Conservation (phyloP, 2,797 vertebrate genomes). For the Lepus oiostolus region DNA sequence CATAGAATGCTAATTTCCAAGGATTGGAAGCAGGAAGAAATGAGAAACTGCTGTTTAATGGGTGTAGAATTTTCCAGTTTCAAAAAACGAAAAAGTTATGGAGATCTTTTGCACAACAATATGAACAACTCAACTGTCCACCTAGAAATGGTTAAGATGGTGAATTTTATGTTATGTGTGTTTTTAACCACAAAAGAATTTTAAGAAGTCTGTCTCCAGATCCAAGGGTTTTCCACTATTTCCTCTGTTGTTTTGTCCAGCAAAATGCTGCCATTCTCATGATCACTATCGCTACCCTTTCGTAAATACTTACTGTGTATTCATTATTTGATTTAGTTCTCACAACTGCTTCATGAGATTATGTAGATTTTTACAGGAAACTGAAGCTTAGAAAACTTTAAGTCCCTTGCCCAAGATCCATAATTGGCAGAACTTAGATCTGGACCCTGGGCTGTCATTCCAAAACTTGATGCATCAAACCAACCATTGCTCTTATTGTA, state of each 20-base stretch:
- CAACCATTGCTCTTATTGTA: not conserved
- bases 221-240: not conserved
- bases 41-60: not conserved
- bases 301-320: not conserved
- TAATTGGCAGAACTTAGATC: not conserved
- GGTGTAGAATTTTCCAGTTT: not conserved
- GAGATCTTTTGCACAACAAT: not conserved
- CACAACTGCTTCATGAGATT: not conserved
- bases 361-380: not conserved
- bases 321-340: not conserved
- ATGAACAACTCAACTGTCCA: not conserved
- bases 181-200: not conserved
- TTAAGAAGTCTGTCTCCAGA: not conserved
- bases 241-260: not conserved
- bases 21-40: not conserved
- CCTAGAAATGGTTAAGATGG: not conserved
- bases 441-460: not conserved
- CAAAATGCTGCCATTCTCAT: not conserved
- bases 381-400: not conserved
- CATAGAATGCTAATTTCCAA: not conserved
- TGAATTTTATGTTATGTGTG: too few relatives aligned
- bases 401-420: constrained; percentile 11
- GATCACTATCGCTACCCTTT: too few relatives aligned
- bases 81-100: not conserved
- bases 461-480: not conserved